These are phyloP conservation scores for Scolopax mira DNA, from an alignment of 2,113 vertebrate genomes.

Conservation along the genomic window DNA sequence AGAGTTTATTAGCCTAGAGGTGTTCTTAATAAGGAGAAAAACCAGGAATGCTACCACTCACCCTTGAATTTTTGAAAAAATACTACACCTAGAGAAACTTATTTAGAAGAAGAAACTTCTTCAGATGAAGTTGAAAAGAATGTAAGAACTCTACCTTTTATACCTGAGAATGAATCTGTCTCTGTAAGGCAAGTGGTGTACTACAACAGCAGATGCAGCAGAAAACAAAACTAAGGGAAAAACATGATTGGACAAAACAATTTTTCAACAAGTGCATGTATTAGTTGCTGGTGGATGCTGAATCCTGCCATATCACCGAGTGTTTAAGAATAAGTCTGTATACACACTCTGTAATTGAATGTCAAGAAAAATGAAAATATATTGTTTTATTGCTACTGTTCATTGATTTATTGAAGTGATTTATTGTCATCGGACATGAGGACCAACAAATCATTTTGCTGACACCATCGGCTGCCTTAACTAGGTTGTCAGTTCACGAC, in stretches of 20 bases:
- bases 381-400: slow-evolving; percentile 82
- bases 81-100: not conserved
- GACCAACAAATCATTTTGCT: slow-evolving; percentile 79
- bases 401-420: slow-evolving; percentile 83
- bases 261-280: not conserved
- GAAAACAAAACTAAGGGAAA: not conserved
- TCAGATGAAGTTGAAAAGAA: not conserved
- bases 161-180: not conserved
- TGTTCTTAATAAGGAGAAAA: not conserved
- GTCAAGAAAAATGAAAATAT: slow-evolving; percentile 83
- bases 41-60: not conserved
- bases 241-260: not conserved
- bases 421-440: slow-evolving; percentile 76
- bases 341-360: slow-evolving; percentile 80
- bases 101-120: not conserved
- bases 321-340: slow-evolving; percentile 76
- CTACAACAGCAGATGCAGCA: not conserved
- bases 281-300: slow-evolving; percentile 42
- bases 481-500: slow-evolving; percentile 82
- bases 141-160: not conserved
- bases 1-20: not conserved
- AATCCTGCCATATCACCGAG: slow-evolving; percentile 56
- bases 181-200: not conserved
- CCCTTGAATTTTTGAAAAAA: not conserved
- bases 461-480: slow-evolving; percentile 84